Base-by-base conservation (phyloP, 2,113 vertebrate species). In the Plotosus lineatus region DNA sequence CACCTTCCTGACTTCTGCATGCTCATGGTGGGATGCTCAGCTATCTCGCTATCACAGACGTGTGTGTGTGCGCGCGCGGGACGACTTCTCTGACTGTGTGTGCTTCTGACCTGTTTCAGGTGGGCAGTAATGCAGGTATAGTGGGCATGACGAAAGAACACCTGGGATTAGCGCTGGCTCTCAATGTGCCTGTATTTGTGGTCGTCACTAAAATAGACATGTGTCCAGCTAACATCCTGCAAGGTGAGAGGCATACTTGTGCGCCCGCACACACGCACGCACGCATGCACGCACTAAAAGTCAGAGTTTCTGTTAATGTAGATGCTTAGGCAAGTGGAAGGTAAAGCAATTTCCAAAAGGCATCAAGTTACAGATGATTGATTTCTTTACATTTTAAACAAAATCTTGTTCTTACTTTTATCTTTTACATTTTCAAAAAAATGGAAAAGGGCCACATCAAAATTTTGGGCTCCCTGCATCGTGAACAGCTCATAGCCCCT, bases 121-220 rank as follows among this genome's bases (percentile, higher is more conserved):
- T 99, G 88, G 98, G 98, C 89, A 99, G 98, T 86, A 99, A 99
- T 0, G 98, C 98, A 81, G 98, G 98, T 61, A 99, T 99, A 6
- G 98, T 99, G 73, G 98, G 98, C 40, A 99, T 99, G 98, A 99
- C 98, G 87, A 99, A 99, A 92, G 97, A 99, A 89, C 98, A 99
- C 84, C 91, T 99, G 88, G 98, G 98, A 56, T 90, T 99, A 89
- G 98, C 98, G 0, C 88, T 99, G 87, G 98, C 98, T 14, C 95
- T 99, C 82, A 99, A 97, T 0, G 98, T 99, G 69, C 98, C 98
- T 0, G 98, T 99, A 82, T 99, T 99, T 87, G 98, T 99, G 51
- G 98, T 99, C 85, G 97, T 99, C 85, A 99, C 98, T 85, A 99
- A 99, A 92, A 99, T 99, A 26, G 98, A 99, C 90, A 99, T 99